Conservation (phyloP, 2,113 vertebrate genomes). For the Eptesicus fuscus region DNA sequence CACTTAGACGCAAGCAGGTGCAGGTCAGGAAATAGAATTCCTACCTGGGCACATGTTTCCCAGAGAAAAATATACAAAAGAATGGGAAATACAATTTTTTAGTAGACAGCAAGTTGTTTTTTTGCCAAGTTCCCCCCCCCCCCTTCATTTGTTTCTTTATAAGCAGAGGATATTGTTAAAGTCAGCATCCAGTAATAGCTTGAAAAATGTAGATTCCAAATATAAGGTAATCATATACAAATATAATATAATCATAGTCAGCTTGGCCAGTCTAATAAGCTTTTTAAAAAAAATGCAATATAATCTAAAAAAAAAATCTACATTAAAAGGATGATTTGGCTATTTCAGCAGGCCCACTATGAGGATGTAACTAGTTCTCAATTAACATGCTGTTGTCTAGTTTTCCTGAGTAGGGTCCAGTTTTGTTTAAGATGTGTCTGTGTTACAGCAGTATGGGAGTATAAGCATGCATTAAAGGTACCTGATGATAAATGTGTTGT, state of each 20-base stretch:
- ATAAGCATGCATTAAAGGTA: background rate
- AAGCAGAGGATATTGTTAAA: background rate
- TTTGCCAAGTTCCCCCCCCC: background rate
- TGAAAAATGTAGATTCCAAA: constrained; percentile 15
- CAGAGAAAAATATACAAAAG: background rate
- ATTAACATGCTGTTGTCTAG: background rate
- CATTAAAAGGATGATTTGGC: background rate
- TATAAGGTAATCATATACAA: background rate
- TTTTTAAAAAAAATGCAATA: background rate
- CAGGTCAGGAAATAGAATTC: background rate
- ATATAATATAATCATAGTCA: background rate
- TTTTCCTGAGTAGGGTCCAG: background rate
- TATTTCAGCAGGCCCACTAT: background rate
- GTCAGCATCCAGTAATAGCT: background rate
- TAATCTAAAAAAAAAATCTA: background rate
- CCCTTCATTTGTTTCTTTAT: background rate
- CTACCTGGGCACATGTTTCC: background rate
- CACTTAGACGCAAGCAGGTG: background rate
- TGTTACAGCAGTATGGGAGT: background rate
- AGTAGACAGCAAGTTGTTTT: background rate
- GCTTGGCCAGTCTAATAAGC: background rate
- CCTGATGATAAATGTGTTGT: background rate
- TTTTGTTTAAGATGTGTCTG: background rate
- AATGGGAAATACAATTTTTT: background rate
- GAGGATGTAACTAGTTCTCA: background rate